Base-by-base conservation (phyloP, 2,888 invertebrate species). In the Cryptus armator region DNA sequence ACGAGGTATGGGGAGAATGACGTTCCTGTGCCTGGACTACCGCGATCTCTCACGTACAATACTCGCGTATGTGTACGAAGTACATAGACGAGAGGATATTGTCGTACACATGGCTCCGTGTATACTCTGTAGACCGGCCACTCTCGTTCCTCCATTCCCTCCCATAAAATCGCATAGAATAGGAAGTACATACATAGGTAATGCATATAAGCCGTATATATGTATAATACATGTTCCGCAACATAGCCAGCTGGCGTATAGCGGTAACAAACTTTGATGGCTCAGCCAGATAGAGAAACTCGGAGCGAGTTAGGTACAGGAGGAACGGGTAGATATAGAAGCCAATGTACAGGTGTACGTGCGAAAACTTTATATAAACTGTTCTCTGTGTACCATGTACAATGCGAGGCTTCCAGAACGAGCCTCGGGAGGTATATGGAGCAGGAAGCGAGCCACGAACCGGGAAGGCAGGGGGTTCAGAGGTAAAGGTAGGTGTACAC, bases 371-470 rank as follows among this genome's bases (percentile, higher is more conserved):
- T 37, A 14, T 46, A 7, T 53, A 51, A 16, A 32, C 53, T 10
- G 29, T 10, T 19, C 10, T n/a, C 7, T 71, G 29, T 71, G 29
- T 10, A 37, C 10, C 12, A 16, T 53, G 29, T 71, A 51, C 29
- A 53, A 32, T 16, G 14, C 29, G 19, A 9, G n/a, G 32, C 16
- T 51, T 71, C 51, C 32, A 71, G 53, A 29, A 32, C 53, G 48
- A 7, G 29, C 48, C 29, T 10, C 43, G 66, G 37, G 12, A 16
- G 10, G 19, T 43, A 66, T 86, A 88, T 86, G 86, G 86, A 89
- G 88, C 88, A 89, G 87, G 89, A 75, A 89, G 85, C 86, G 83
- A 86, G 88, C 86, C 87, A 51, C 88, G 87, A 86, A 87, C 88
- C 83, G 87, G 89, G 89, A 86, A 89, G 84, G 87, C 89, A 86